Percentiles rank a stretch among this genome's conserved stretches.
phyloP scores from a whole-genome alignment of 23 tunicate genomes.

The Ciona savignyi region DNA sequence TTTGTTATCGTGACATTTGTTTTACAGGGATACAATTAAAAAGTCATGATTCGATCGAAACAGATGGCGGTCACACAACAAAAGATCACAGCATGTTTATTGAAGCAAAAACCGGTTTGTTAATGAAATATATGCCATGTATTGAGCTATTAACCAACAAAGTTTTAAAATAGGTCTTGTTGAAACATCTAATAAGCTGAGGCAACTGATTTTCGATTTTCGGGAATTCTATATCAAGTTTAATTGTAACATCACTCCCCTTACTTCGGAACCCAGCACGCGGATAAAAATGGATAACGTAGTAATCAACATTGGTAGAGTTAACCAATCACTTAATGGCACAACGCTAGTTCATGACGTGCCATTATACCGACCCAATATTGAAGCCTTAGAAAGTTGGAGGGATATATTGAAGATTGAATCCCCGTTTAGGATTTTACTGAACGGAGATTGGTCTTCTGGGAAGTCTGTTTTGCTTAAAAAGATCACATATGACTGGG shows the following conservation, averaged over 20 bases:
- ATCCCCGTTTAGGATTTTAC: slow-evolving; percentile 12
- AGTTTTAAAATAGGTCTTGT: too few relatives aligned
- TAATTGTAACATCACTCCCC: background rate
- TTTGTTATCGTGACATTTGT: too few relatives aligned
- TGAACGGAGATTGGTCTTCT: slow-evolving; percentile 25
- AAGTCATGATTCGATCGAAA: too few relatives aligned
- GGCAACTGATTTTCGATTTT: too few relatives aligned
- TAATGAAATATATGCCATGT: too few relatives aligned
- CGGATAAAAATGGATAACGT: background rate
- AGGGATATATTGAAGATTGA: slow-evolving; percentile 12
- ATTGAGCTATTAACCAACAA: too few relatives aligned
- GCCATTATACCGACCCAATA: background rate
- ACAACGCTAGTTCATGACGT: slow-evolving; percentile 3
- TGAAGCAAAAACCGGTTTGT: too few relatives aligned
- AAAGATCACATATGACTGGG: slow-evolving; percentile 65
- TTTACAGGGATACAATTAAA: too few relatives aligned
- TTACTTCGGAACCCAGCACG: background rate
- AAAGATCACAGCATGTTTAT: too few relatives aligned
- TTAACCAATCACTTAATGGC: background rate
- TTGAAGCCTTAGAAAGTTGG: slow-evolving; percentile 7
- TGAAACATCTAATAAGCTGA: too few relatives aligned
- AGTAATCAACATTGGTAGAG: background rate
- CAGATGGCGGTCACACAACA: too few relatives aligned
- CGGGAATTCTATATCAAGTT: background rate
- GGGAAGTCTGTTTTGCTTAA: slow-evolving; percentile 52